phyloP scores from a whole-genome alignment of 2,113 vertebrate species.

The Sebastes fasciatus region DNA sequence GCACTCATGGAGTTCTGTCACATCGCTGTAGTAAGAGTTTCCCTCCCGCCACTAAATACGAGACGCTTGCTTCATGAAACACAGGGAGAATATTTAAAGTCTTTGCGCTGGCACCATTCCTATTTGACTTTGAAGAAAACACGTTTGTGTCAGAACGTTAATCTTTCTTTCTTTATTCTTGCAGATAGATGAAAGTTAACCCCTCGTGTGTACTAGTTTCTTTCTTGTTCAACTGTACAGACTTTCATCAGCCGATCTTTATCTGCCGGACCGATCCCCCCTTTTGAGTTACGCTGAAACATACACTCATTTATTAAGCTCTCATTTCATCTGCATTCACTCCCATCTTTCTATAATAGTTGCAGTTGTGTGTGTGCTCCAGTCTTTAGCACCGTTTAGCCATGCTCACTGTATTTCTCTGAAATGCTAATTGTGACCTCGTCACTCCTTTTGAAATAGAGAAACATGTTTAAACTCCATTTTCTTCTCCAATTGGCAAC shows the following conservation, averaged over 20 bases:
- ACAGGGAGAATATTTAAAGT: conserved; percentile 14
- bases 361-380: neutral
- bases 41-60: conserved; percentile 18
- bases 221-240: conserved; percentile 9
- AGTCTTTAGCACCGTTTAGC: neutral
- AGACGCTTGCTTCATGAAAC: conserved; percentile 16
- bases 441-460: conserved; percentile 12
- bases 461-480: conserved; percentile 12
- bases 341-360: conserved; percentile 36
- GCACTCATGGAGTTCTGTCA: conserved; percentile 34
- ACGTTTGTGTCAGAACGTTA: conserved; percentile 35
- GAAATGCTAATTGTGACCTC: conserved; percentile 40
- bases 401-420: conserved; percentile 5
- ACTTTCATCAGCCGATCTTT: conserved; percentile 45
- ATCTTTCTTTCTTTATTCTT: conserved; percentile 39
- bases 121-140: conserved; percentile 44
- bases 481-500: conserved; percentile 3
- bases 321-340: conserved; percentile 53
- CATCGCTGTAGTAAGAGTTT: neutral
- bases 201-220: neutral
- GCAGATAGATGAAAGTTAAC: conserved; percentile 27
- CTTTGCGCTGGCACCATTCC: conserved; percentile 15
- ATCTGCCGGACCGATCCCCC: conserved; percentile 21
- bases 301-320: conserved; percentile 40
- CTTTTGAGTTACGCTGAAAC: conserved; percentile 38